Base-by-base conservation (phyloP, 2,797 vertebrate species). In the Perodicticus potto region DNA sequence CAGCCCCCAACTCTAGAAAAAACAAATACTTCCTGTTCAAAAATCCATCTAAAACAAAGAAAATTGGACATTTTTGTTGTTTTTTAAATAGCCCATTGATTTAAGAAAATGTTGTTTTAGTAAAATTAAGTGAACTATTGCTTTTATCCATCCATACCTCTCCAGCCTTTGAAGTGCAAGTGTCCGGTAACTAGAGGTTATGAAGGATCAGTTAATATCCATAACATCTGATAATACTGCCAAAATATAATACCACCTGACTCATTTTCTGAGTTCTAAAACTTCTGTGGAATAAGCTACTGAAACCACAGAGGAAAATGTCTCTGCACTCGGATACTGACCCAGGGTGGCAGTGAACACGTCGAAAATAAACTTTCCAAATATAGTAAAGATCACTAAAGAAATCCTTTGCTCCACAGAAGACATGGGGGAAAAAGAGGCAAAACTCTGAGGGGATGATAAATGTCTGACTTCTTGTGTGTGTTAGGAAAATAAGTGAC, bases 111-210 rank as follows among this genome's bases (percentile, higher is more conserved):
- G 1, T 25, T 61, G 7, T 1, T 57, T 92, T 88, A 91, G 22
- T 88, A 67, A 83, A 94, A 86, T 53, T 23, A 88, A 20, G 9
- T n/a, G 16, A 94, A 93, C 67, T 40, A 16, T 70, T 81, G 14
- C 32, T 87, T 5, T 63, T 3, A 90, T 16, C 16, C n/a, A 27
- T n/a, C 43, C 19, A 34, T 16, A 45, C 16, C 14, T 92, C 37
- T 8, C 6, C 32, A 49, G 27, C 23, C 87, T 88, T 92, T 91
- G 57, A 95, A 86, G 29, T 73, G 25, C 23, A 78, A 69, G 55
- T 59, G 4, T 57, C 22, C 9, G 61, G 3, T 81, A 67, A 82
- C 16, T 6, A 67, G 32, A 77, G 34, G 1, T 65, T 57, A 87
- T 16, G 67, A 83, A 12, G 27, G 63, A 69, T 55, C 59, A 11